phyloP scores from a whole-genome alignment of 2,888 invertebrate genomes.

The Trachelus troglodyta region DNA sequence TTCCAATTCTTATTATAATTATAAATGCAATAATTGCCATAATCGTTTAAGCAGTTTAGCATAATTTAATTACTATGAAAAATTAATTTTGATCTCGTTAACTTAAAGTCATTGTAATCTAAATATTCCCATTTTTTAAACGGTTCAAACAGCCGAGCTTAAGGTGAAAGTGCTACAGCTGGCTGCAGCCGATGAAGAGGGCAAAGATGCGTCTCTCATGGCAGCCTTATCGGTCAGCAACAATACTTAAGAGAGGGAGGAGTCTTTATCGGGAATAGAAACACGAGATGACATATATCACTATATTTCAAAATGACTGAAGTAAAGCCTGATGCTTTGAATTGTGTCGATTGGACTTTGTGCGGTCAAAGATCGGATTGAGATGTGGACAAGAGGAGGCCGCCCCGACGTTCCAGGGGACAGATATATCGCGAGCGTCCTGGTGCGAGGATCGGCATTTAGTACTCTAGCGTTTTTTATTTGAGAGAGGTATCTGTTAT shows the following conservation, averaged over 20 bases:
- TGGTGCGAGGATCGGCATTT: slow-evolving; percentile 41
- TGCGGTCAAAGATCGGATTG: slow-evolving; percentile 60
- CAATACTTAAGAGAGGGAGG: not conserved
- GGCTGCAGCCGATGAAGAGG: not conserved
- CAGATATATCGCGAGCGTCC: slow-evolving; percentile 56
- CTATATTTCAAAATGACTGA: not conserved
- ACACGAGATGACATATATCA: not conserved
- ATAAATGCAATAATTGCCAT: not conserved
- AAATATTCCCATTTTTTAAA: not conserved
- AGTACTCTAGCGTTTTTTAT: slow-evolving; percentile 4
- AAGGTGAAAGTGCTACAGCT: not conserved
- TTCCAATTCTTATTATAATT: not conserved
- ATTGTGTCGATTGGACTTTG: slow-evolving; percentile 56
- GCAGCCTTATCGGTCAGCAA: not conserved
- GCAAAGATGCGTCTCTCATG: not conserved
- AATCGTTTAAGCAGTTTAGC: not conserved
- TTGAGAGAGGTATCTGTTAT: not conserved
- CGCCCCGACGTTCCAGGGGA: slow-evolving; percentile 45
- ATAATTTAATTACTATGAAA: too few relatives aligned
- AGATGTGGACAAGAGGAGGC: slow-evolving; percentile 54
- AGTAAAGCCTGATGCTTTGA: not conserved
- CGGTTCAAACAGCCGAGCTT: not conserved
- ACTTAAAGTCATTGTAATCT: too few relatives aligned
- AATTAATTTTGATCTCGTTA: too few relatives aligned
- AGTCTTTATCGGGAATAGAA: not conserved